phyloP scores from a whole-genome alignment of 1,140 invertebrate species.

The Tigriopus japonicus region DNA sequence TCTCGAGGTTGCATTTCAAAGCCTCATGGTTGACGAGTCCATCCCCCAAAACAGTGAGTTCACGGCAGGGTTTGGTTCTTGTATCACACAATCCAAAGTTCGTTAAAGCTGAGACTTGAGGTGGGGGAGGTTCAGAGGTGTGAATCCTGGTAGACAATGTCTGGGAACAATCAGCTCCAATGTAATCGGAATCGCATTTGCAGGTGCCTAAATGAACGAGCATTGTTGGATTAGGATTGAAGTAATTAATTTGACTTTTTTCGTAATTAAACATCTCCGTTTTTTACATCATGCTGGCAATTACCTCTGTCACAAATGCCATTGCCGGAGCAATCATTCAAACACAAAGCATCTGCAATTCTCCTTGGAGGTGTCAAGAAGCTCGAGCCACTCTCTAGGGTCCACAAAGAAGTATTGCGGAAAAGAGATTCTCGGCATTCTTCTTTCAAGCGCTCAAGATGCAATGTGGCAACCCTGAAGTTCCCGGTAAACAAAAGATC shows the following conservation, averaged over 20 bases:
- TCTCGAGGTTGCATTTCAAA: constrained; percentile 5
- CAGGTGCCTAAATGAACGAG: neutral
- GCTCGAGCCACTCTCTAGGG: neutral
- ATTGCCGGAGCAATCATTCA: constrained; percentile 9
- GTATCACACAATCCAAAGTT: constrained; percentile 14
- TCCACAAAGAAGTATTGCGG: constrained; percentile 7
- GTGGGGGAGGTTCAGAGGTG: neutral
- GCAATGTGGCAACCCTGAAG: neutral
- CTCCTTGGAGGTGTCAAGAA: neutral
- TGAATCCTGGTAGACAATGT: neutral
- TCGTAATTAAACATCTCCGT: neutral
- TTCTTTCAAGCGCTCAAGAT: neutral
- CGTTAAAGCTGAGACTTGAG: neutral
- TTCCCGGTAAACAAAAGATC: neutral
- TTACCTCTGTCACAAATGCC: constrained; percentile 3
- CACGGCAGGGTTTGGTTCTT: constrained; percentile 10
- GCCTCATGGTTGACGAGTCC: neutral
- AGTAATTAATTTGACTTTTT: neutral
- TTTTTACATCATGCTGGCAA: neutral
- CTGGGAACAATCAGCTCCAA: neutral
- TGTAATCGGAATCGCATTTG: neutral
- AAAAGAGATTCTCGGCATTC: neutral
- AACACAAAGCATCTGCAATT: constrained; percentile 3
- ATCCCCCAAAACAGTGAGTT: neutral
- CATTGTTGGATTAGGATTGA: neutral